A percentile compares a stretch with the other conserved stretches of the same genome.
These are phyloP conservation scores for Clivina fossor DNA, from an alignment of 2,888 invertebrate genomes.

Conservation along the genomic window DNA sequence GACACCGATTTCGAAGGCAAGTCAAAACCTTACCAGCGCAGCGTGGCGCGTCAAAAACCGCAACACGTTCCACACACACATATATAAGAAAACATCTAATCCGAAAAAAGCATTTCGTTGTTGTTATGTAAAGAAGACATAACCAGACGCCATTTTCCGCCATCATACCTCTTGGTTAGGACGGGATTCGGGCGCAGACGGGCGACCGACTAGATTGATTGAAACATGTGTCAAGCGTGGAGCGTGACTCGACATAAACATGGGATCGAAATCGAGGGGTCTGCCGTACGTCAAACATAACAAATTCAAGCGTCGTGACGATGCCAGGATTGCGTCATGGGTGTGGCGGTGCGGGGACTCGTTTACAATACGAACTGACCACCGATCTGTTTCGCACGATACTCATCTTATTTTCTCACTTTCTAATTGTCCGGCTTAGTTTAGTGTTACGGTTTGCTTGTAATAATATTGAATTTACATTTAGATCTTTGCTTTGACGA, in stretches of 20 bases:
- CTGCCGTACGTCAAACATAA: slow-evolving; percentile 26
- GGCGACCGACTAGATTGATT: slow-evolving; percentile 19
- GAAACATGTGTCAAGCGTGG: slow-evolving; percentile 30
- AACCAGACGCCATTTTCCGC: background rate
- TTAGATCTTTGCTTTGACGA: too few relatives aligned
- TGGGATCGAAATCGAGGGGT: slow-evolving; percentile 18
- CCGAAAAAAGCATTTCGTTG: background rate
- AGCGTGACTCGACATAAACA: slow-evolving; percentile 31
- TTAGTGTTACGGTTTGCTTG: too few relatives aligned
- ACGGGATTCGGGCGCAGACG: background rate
- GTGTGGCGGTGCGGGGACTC: too few relatives aligned
- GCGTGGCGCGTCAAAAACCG: too few relatives aligned
- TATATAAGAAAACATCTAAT: background rate
- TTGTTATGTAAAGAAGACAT: slow-evolving; percentile 8
- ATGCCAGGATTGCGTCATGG: background rate
- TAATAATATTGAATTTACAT: too few relatives aligned
- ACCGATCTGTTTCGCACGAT: too few relatives aligned
- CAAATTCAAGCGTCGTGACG: slow-evolving; percentile 6
- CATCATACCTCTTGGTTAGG: background rate
- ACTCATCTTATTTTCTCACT: too few relatives aligned
- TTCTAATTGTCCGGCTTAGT: too few relatives aligned
- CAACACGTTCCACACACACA: background rate
- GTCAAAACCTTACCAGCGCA: too few relatives aligned
- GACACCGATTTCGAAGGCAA: too few relatives aligned
- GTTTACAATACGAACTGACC: too few relatives aligned